Percentiles rank a stretch among this genome's conserved stretches.
Conservation (phyloP, 1,140 invertebrate species). For the Chironomus tepperi region DNA sequence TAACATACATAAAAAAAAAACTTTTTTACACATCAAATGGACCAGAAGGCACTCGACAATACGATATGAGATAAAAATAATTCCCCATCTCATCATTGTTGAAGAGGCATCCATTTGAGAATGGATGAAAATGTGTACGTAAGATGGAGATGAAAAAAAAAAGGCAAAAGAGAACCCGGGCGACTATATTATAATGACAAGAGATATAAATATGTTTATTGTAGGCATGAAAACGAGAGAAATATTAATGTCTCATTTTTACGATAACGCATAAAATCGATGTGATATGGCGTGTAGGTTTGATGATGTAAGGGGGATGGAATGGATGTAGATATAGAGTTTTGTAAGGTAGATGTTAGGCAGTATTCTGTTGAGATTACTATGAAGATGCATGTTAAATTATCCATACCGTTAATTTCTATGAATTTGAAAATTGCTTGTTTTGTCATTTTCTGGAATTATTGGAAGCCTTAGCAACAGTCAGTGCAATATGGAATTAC, state of each 20-base stretch:
- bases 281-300: neutral
- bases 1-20: neutral
- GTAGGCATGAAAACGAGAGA: neutral
- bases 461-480: too few relatives aligned
- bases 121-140: neutral
- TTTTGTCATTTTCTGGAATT: too few relatives aligned
- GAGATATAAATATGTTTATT: neutral
- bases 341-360: too few relatives aligned
- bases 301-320: too few relatives aligned
- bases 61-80: neutral
- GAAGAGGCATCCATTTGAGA: too few relatives aligned
- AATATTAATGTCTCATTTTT: conserved; percentile 21
- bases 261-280: conserved; percentile 17
- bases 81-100: too few relatives aligned
- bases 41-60: conserved; percentile 9
- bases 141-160: neutral
- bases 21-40: conserved; percentile 13
- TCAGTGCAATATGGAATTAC: too few relatives aligned
- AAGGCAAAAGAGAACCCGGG: neutral
- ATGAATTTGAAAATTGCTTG: too few relatives aligned
- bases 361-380: too few relatives aligned
- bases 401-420: too few relatives aligned
- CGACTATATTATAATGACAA: conserved; percentile 1
- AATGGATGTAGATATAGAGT: too few relatives aligned
- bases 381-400: too few relatives aligned